phyloP scores from a whole-genome alignment of 53 echinoderm and acorn worm genomes.

The Echinometra lucunter region DNA sequence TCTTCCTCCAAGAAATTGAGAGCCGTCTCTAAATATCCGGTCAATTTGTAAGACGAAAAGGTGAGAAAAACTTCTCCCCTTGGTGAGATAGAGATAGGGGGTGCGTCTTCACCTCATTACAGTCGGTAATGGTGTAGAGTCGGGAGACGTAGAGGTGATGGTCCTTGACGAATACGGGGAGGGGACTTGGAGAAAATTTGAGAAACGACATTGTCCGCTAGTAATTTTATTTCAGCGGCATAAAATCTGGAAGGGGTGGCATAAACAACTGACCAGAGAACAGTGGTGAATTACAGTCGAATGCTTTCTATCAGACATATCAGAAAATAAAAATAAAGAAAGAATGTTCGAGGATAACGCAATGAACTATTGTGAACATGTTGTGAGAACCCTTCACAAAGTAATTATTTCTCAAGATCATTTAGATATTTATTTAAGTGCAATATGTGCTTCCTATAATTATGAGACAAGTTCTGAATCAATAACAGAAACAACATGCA shows the following conservation, averaged over 20 bases:
- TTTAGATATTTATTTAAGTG: too few relatives aligned
- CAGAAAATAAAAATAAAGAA: too few relatives aligned
- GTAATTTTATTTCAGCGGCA: neutral
- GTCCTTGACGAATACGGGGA: slow-evolving; percentile 9
- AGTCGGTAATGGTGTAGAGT: slow-evolving; percentile 33
- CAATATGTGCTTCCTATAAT: too few relatives aligned
- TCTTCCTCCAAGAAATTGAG: neutral
- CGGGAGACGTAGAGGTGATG: slow-evolving; percentile 7
- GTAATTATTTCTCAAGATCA: too few relatives aligned
- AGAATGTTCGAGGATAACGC: too few relatives aligned
- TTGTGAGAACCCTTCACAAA: too few relatives aligned
- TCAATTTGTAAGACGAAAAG: slow-evolving; percentile 56
- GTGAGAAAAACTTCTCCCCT: slow-evolving; percentile 52
- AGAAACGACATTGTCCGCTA: neutral
- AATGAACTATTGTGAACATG: too few relatives aligned
- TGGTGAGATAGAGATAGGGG: neutral
- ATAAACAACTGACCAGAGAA: neutral
- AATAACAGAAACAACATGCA: too few relatives aligned
- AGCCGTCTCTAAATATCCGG: slow-evolving; percentile 53
- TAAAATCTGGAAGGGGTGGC: neutral
- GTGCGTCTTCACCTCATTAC: slow-evolving; percentile 43
- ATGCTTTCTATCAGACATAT: too few relatives aligned
- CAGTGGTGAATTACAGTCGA: too few relatives aligned
- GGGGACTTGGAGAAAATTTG: neutral
- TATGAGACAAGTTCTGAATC: too few relatives aligned